Evolutionary conservation across 2,888 invertebrate species (phyloP).

Genomic region (Oscheius sp.): DNA sequence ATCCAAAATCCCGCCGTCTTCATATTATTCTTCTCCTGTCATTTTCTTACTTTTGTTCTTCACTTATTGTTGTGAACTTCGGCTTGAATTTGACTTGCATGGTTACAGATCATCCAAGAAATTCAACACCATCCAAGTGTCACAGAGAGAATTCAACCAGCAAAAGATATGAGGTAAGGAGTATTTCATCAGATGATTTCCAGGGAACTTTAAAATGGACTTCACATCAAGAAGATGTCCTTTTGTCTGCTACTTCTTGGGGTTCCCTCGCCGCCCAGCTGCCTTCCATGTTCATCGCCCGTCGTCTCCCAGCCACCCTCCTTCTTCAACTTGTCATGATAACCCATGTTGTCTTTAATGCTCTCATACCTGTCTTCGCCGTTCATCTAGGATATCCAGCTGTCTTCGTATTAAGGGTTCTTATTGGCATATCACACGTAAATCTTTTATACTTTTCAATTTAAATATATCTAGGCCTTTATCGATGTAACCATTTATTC

Average conservation of each 20-base stretch:
- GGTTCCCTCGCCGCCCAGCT: slow-evolving; percentile 9
- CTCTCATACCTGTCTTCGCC: slow-evolving; percentile 4
- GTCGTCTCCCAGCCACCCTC: neutral
- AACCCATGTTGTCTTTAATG: slow-evolving; percentile 20
- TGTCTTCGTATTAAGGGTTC: neutral
- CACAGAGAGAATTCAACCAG: neutral
- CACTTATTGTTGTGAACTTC: slow-evolving; percentile 5
- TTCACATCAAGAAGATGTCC: slow-evolving; percentile 4
- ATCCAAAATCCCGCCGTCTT: slow-evolving; percentile 6
- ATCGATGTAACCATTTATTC: slow-evolving; percentile 20
- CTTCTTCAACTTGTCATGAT: slow-evolving; percentile 13
- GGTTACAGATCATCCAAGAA: slow-evolving; percentile 14
- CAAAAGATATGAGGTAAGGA: neutral
- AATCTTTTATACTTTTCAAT: too few relatives aligned
- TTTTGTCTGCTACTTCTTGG: slow-evolving; percentile 11
- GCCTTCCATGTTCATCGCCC: slow-evolving; percentile 3
- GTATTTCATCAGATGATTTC: neutral
- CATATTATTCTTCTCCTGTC: slow-evolving; percentile 15
- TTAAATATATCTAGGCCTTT: neutral
- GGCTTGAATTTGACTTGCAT: slow-evolving; percentile 17
- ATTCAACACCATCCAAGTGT: slow-evolving; percentile 1
- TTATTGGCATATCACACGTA: slow-evolving; percentile 24
- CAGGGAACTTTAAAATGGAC: slow-evolving; percentile 20
- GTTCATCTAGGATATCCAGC: neutral
- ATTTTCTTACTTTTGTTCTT: slow-evolving; percentile 15